Evolutionary conservation across 2,113 vertebrate genomes (phyloP).

Genomic region (Apus apus): DNA sequence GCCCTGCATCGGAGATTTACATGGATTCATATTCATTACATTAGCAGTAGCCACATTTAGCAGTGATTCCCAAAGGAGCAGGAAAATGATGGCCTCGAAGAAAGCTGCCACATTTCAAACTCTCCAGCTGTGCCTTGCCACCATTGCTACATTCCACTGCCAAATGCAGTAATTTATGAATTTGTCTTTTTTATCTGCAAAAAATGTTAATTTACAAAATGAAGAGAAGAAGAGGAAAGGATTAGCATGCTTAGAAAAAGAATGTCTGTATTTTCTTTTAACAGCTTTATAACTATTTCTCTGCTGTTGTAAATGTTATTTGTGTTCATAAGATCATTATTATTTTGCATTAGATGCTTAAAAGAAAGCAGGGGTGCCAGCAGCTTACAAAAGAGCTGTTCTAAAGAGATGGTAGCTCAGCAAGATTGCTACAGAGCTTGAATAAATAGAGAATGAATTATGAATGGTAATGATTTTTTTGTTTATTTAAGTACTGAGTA

Average conservation of each 20-base stretch:
- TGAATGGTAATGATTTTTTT: conserved; percentile 25
- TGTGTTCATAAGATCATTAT: not conserved
- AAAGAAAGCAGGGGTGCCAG: not conserved
- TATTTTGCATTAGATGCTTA: conserved; percentile 16
- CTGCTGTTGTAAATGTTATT: not conserved
- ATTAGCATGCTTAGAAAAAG: conserved; percentile 6
- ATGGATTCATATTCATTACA: conserved; percentile 70
- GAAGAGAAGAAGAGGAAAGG: conserved; percentile 17
- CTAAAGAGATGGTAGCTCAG: conserved; percentile 6
- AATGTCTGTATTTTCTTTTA: conserved; percentile 34
- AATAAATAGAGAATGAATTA: conserved; percentile 56
- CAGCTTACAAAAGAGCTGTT: conserved; percentile 8
- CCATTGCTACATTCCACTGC: conserved; percentile 63
- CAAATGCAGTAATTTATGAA: conserved; percentile 73
- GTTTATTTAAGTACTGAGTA: conserved; percentile 33
- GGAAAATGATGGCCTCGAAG: conserved; percentile 69
- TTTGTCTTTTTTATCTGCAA: conserved; percentile 64
- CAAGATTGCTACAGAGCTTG: not conserved
- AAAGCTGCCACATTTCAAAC: conserved; percentile 74
- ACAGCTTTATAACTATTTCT: conserved; percentile 33
- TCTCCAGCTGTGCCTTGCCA: conserved; percentile 75
- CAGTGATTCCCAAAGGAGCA: conserved; percentile 57
- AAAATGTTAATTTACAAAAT: conserved; percentile 68
- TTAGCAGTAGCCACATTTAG: conserved; percentile 70
- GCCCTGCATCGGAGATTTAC: conserved; percentile 47